Evolutionary conservation across 1,140 invertebrate species (phyloP).

Genomic region (Cheumatopsyche charites): DNA sequence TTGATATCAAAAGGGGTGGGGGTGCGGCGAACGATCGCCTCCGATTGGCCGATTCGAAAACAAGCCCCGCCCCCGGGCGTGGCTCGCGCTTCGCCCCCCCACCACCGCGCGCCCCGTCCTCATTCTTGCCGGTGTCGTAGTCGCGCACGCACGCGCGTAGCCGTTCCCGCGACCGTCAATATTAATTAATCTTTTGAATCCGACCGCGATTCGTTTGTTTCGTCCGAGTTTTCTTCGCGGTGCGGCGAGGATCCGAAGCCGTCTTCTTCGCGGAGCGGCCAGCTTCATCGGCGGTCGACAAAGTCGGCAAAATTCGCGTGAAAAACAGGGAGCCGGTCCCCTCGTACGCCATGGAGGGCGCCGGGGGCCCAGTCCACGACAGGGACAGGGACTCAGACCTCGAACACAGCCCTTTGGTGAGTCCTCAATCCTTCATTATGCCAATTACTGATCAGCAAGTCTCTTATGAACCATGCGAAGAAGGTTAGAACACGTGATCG

Average conservation of each 20-base stretch:
- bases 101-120: neutral
- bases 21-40: constrained; percentile 25
- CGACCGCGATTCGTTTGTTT: neutral
- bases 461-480: too few species aligned
- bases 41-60: constrained; percentile 3
- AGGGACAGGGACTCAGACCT: constrained; percentile 80
- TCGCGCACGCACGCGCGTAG: neutral
- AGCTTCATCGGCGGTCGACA: constrained; percentile 28
- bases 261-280: constrained; percentile 7
- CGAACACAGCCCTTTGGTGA: constrained; percentile 66
- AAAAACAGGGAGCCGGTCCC: constrained; percentile 87
- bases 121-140: neutral
- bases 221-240: neutral
- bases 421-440: constrained; percentile 47
- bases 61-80: constrained; percentile 37
- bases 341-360: constrained; percentile 82
- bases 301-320: constrained; percentile 85
- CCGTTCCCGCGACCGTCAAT: neutral
- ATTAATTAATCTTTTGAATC: too few species aligned
- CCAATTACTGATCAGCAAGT: too few species aligned
- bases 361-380: constrained; percentile 50
- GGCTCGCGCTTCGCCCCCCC: neutral
- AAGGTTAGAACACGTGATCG: too few species aligned
- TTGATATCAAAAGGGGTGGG: constrained; percentile 43
- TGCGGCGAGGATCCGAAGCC: neutral